Base-by-base conservation (phyloP, 2,888 invertebrate species). In the Apomyelois bistriatella region DNA sequence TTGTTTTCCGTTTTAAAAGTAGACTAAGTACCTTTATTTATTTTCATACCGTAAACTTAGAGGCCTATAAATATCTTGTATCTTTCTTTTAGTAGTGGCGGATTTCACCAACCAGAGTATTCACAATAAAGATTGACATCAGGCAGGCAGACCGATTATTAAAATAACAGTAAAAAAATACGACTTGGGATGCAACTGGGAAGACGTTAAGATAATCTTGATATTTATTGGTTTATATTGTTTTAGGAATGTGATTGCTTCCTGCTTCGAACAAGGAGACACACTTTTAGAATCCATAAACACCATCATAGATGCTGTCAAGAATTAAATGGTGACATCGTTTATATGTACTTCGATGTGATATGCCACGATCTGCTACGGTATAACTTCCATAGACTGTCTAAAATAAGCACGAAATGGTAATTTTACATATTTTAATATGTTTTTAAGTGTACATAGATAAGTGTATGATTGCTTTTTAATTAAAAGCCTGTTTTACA, bases 161-260 rank as follows among this genome's bases (percentile, higher is more conserved):
- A n/a, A n/a, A n/a, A n/a, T n/a, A n/a, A n/a, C n/a, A n/a, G n/a
- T n/a, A n/a, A n/a, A n/a, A n/a, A n/a, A n/a, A n/a, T n/a, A 22
- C 3, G 22, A 5, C 22, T 5, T 22, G 22, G 22, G 22, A 22
- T 22, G 22, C 2, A 3, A 3, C 3, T 3, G 22, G 22, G 5
- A 22, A 22, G 22, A 5, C 22, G 22, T 5, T 22, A 5, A 22
- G 22, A 5, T 5, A 5, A 22, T 22, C 13, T 10, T 36, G n/a
- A 30, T 52, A 46, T 15, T 30, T 13, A 43, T 48, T 36, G 15
- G 55, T 42, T 40, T n/a, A 9, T 60, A 51, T 65, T 62, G 51
- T 83, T 85, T 62, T 68, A 85, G 84, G 58, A 56, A 56, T 15
- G 59, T 66, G 22, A 65, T 84, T 48, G 54, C 54, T 1, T 72